Evolutionary conservation across 2,797 vertebrate species (phyloP).

Genomic region (Allobates femoralis): DNA sequence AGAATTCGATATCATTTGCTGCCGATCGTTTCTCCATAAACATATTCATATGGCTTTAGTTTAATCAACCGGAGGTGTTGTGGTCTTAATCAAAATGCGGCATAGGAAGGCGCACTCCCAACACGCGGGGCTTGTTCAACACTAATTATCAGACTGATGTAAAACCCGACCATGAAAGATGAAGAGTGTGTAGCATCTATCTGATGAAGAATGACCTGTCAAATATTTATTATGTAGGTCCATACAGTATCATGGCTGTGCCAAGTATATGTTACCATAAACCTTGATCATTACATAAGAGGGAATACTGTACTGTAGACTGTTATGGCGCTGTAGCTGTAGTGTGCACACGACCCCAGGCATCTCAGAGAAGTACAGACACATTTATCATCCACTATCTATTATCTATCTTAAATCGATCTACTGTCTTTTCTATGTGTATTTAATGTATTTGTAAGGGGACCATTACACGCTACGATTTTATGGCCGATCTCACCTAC

Average conservation of each 20-base stretch:
- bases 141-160: constrained; percentile 15
- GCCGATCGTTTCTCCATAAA: constrained; percentile 42
- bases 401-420: too few relatives aligned
- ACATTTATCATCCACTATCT: neutral
- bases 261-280: neutral
- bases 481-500: too few relatives aligned
- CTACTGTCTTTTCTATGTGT: too few relatives aligned
- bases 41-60: constrained; percentile 46
- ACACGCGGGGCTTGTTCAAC: neutral
- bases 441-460: too few relatives aligned
- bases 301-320: neutral
- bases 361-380: neutral
- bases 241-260: neutral
- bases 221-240: neutral
- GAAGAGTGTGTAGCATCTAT: neutral
- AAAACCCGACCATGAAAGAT: constrained; percentile 28
- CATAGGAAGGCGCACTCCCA: constrained; percentile 3
- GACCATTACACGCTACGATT: too few relatives aligned
- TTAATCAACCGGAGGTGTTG: constrained; percentile 26
- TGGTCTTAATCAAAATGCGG: constrained; percentile 27
- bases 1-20: constrained; percentile 39
- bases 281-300: neutral
- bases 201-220: neutral
- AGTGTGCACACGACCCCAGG: neutral
- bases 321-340: neutral